Evolutionary conservation across 2,888 invertebrate species (phyloP).

Genomic region (Apodemia duryi): DNA sequence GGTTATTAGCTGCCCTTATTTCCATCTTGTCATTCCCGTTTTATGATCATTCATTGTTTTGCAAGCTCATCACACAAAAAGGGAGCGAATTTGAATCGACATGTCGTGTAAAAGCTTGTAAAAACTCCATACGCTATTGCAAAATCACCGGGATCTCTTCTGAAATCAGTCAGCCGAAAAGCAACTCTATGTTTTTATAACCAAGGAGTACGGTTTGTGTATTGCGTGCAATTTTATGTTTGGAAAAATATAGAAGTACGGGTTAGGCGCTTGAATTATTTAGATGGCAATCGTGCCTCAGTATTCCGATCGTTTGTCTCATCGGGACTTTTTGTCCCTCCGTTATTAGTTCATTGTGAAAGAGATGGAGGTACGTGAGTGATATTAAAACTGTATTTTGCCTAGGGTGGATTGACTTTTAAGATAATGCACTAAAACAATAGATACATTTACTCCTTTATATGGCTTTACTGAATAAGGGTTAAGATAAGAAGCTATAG

Average conservation of each 20-base stretch:
- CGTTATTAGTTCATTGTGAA: slow-evolving; percentile 35
- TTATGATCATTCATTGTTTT: slow-evolving; percentile 69
- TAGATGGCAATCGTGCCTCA: slow-evolving; percentile 73
- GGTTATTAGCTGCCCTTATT: slow-evolving; percentile 59
- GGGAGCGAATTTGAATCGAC: slow-evolving; percentile 68
- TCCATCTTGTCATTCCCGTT: slow-evolving; percentile 63
- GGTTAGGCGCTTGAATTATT: slow-evolving; percentile 73
- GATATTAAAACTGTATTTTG: slow-evolving; percentile 31
- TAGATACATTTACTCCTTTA: slow-evolving; percentile 13
- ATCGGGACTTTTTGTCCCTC: slow-evolving; percentile 50
- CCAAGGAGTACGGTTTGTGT: slow-evolving; percentile 28
- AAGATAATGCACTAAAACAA: slow-evolving; percentile 45
- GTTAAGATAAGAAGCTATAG: not conserved
- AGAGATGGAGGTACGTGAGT: slow-evolving; percentile 36
- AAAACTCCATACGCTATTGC: slow-evolving; percentile 63
- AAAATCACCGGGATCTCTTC: slow-evolving; percentile 24
- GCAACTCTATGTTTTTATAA: slow-evolving; percentile 30
- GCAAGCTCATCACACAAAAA: slow-evolving; percentile 52
- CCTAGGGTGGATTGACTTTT: slow-evolving; percentile 34
- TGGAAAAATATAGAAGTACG: slow-evolving; percentile 50
- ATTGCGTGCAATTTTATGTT: slow-evolving; percentile 34
- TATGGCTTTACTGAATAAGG: not conserved
- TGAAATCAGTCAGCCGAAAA: slow-evolving; percentile 26
- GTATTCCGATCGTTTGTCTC: slow-evolving; percentile 74
- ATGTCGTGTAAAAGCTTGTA: slow-evolving; percentile 71